These are phyloP conservation scores for Empis livida DNA, from an alignment of 2,888 invertebrate genomes.

Conservation along the genomic window DNA sequence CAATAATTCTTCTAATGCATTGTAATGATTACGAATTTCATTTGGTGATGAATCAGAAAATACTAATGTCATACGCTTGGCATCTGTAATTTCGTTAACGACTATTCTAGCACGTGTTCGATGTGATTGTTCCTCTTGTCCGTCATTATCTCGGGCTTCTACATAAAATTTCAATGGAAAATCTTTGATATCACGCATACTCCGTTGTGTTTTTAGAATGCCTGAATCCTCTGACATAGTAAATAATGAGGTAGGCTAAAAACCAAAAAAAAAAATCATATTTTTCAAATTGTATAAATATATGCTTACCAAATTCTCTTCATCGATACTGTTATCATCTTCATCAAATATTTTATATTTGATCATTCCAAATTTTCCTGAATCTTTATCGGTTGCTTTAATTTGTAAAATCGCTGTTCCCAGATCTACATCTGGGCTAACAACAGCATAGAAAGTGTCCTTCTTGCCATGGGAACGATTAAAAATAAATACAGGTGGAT, in stretches of 20 bases:
- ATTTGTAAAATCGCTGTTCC: slow-evolving; percentile 68
- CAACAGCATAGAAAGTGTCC: slow-evolving; percentile 67
- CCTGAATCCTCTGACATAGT: slow-evolving; percentile 61
- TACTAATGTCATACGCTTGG: slow-evolving; percentile 64
- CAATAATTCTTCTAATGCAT: slow-evolving; percentile 37
- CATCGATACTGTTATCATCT: slow-evolving; percentile 25
- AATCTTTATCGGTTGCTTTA: slow-evolving; percentile 77
- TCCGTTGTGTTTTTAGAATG: slow-evolving; percentile 58
- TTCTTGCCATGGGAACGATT: slow-evolving; percentile 47
- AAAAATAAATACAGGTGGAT: slow-evolving; percentile 68
- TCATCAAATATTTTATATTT: slow-evolving; percentile 45
- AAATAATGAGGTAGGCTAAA: slow-evolving; percentile 44
- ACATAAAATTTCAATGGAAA: slow-evolving; percentile 65
- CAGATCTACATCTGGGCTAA: slow-evolving; percentile 58
- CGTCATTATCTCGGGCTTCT: slow-evolving; percentile 42
- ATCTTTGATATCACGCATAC: slow-evolving; percentile 53
- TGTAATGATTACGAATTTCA: slow-evolving; percentile 42
- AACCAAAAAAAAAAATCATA: neutral
- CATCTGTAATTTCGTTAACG: slow-evolving; percentile 60
- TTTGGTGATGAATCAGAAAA: slow-evolving; percentile 64
- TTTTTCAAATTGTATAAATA: too few relatives aligned
- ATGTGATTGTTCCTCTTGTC: slow-evolving; percentile 38
- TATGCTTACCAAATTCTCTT: slow-evolving; percentile 23
- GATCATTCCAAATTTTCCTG: slow-evolving; percentile 67
- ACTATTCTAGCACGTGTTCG: slow-evolving; percentile 30